A percentile compares a stretch with the other conserved stretches of the same genome.
Conservation (phyloP, 92 coral and sea anemone genomes). For the Epizoanthus rinbou region DNA sequence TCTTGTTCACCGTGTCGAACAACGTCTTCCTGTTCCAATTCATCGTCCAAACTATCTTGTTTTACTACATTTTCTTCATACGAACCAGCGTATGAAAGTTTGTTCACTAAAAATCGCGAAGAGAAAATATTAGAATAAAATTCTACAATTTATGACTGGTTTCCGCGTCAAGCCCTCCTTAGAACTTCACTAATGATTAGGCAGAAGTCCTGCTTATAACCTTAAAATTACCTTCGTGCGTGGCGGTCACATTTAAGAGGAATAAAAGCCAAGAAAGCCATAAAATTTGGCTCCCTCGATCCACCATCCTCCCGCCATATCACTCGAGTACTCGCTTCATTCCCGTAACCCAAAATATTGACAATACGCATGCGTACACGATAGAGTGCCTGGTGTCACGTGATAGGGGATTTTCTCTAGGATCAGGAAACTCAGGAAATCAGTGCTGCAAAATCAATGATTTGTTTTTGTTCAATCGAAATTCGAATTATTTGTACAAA, state of each 20-base stretch:
- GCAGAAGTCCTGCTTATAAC: slow-evolving; percentile 39
- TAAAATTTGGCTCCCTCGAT: slow-evolving; percentile 74
- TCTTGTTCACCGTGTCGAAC: slow-evolving; percentile 19
- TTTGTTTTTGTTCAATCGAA: neutral
- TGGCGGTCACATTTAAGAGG: slow-evolving; percentile 57
- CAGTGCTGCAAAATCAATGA: too few species aligned
- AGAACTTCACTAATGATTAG: neutral
- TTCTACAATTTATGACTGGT: neutral
- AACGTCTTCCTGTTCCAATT: slow-evolving; percentile 30
- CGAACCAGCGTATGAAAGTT: slow-evolving; percentile 75
- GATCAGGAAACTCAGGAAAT: too few species aligned
- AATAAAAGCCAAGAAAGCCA: slow-evolving; percentile 77
- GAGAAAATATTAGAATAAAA: slow-evolving; percentile 41
- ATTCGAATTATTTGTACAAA: too few species aligned
- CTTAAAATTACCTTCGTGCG: slow-evolving; percentile 52
- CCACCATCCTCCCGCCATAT: slow-evolving; percentile 90
- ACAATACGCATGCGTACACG: slow-evolving; percentile 77
- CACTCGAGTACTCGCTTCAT: slow-evolving; percentile 33
- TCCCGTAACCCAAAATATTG: slow-evolving; percentile 64
- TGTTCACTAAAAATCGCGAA: slow-evolving; percentile 63
- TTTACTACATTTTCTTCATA: slow-evolving; percentile 51
- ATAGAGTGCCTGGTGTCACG: slow-evolving; percentile 1
- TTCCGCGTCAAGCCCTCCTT: slow-evolving; percentile 1
- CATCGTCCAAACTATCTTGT: slow-evolving; percentile 1
- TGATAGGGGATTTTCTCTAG: neutral